Evolutionary conservation across 2,888 invertebrate genomes (phyloP).

Genomic region (Periphyllus acericola): DNA sequence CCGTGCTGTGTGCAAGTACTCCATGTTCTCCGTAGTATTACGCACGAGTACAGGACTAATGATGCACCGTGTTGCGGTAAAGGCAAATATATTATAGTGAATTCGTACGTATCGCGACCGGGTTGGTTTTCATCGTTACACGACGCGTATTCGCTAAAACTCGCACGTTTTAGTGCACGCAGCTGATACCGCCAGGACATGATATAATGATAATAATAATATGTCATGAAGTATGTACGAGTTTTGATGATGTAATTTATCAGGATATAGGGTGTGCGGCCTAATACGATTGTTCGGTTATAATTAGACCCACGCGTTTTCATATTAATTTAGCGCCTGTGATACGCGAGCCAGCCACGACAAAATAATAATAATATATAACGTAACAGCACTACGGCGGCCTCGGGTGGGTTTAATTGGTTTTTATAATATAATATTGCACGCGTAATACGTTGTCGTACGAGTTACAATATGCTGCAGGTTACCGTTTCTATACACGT

Average conservation of each 20-base stretch:
- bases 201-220: too few relatives aligned
- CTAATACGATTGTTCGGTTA: conserved; percentile 13
- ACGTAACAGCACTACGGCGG: not conserved
- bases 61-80: too few relatives aligned
- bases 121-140: not conserved
- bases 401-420: not conserved
- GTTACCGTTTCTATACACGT: not conserved
- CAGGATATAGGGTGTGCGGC: not conserved
- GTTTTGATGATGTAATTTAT: not conserved
- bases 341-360: not conserved
- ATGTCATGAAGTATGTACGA: not conserved
- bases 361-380: not conserved
- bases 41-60: too few relatives aligned
- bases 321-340: not conserved
- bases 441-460: not conserved
- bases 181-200: not conserved
- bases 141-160: not conserved
- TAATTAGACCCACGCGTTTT: conserved; percentile 10
- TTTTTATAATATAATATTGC: conserved; percentile 5
- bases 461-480: not conserved
- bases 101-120: not conserved
- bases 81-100: too few relatives aligned
- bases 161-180: too few relatives aligned
- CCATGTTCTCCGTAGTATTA: too few relatives aligned
- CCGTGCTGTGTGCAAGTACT: too few relatives aligned